Conservation (phyloP, 2,797 vertebrate species). For the Euphonia xanthogaster region DNA sequence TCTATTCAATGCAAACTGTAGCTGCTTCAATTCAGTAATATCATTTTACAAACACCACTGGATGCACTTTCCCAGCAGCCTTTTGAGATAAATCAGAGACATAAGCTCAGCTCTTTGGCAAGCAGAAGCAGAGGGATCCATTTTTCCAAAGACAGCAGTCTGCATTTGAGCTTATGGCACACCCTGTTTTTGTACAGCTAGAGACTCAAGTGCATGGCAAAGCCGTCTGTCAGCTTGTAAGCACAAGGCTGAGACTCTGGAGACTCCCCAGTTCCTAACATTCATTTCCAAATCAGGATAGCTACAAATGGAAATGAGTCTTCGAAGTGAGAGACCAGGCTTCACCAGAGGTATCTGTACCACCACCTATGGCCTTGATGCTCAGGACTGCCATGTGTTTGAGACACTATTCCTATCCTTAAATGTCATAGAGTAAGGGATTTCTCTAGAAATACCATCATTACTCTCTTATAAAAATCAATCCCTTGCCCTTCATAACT, state of each 20-base stretch:
- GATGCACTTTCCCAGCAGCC: background rate
- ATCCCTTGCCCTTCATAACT: background rate
- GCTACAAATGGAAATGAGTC: background rate
- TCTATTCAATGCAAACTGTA: background rate
- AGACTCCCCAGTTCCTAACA: fast-evolving
- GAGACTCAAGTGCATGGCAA: background rate
- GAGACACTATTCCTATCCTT: background rate
- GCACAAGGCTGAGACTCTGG: background rate
- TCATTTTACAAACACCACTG: background rate
- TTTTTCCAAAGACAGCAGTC: background rate
- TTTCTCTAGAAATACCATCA: background rate
- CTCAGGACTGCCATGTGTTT: background rate
- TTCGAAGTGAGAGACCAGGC: background rate
- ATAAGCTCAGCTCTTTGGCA: background rate
- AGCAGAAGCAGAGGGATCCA: background rate
- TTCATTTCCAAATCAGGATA: background rate
- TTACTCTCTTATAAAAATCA: background rate
- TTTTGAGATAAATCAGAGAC: background rate
- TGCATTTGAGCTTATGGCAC: background rate
- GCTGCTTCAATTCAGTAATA: background rate
- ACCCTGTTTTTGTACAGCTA: background rate
- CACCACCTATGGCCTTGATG: background rate
- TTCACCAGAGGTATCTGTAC: background rate
- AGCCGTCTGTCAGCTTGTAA: background rate
- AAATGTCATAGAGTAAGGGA: fast-evolving